Evolutionary conservation across 1,140 invertebrate genomes (phyloP), one percentile per base, ranked within the genome.

Genomic region (Arctopsyche grandis): DNA sequence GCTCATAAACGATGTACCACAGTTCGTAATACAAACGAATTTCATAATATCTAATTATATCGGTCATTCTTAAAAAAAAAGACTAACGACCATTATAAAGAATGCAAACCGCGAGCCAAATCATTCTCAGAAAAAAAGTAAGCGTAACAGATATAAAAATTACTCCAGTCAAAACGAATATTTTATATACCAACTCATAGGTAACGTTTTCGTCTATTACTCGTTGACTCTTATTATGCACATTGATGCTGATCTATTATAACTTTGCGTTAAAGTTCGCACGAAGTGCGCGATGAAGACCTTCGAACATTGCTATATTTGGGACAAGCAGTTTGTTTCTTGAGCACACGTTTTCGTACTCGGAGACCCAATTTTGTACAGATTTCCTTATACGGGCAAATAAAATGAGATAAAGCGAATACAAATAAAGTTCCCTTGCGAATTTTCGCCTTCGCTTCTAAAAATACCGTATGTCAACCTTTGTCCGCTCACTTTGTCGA

Each of bases 71-170:
- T 10, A 10, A n/a, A 52, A n/a, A 19, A 60, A 60, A 60, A 60
- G 19, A 60, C 1, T 19, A 60, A 60, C 56, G 56, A 60, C 56
- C 56, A 60, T 60, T 21, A 21, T 9, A 60, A 60, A 60, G 16
- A 60, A 60, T 60, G 56, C 21, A 60, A 60, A 60, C n/a, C 56
- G 56, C 19, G 56, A 56, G 56, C 56, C 56, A 60, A 60, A 19
- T 60, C 16, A 9, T 16, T 9, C 1, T 9, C 16, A 19, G 1
- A 60, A 60, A 60, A 60, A 60, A n/a, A 21, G 16, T 16, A 60
- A 60, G n/a, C 56, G 56, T 19, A 60, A 60, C 56, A 16, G 16
- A 10, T 19, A 21, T 9, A 60, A 60, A 60, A 60, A 60, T 60
- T 10, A 21, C 56, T 21, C 14, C 1, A 38, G 7, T 38, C 29